These are phyloP conservation scores for Morone chrysops DNA, from an alignment of 2,113 vertebrate genomes.

Conservation along the genomic window DNA sequence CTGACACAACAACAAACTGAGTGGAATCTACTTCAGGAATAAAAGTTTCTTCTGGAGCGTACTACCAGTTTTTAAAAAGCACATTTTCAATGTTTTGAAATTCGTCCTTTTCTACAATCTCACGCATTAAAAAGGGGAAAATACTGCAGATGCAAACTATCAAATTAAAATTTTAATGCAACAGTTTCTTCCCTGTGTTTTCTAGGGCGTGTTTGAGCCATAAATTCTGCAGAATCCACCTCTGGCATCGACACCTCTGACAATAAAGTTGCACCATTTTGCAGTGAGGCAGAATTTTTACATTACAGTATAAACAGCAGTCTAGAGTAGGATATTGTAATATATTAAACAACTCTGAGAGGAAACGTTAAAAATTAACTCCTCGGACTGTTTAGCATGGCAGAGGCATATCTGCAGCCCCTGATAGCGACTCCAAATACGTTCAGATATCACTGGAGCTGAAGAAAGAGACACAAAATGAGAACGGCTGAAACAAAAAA, in stretches of 20 bases:
- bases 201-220: conserved; percentile 1
- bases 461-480: background rate
- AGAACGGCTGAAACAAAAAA: background rate
- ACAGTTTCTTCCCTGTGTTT: background rate
- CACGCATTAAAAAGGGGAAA: background rate
- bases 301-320: background rate
- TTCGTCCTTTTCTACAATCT: background rate
- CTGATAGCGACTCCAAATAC: conserved; percentile 14
- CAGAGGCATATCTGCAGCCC: conserved; percentile 2
- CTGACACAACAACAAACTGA: background rate
- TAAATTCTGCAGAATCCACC: conserved; percentile 5
- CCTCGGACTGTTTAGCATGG: background rate
- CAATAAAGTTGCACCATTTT: conserved; percentile 15
- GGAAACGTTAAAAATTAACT: conserved; percentile 54
- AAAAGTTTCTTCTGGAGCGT: background rate
- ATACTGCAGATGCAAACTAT: background rate
- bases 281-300: conserved; percentile 6
- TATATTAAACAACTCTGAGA: conserved; percentile 25
- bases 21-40: background rate
- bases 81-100: background rate
- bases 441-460: background rate
- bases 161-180: background rate
- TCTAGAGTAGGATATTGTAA: conserved; percentile 18
- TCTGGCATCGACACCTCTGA: conserved; percentile 1
- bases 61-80: too few relatives aligned